These are phyloP conservation scores for Parapsyche elsis DNA, from an alignment of 1,140 invertebrate genomes.

Conservation along the genomic window DNA sequence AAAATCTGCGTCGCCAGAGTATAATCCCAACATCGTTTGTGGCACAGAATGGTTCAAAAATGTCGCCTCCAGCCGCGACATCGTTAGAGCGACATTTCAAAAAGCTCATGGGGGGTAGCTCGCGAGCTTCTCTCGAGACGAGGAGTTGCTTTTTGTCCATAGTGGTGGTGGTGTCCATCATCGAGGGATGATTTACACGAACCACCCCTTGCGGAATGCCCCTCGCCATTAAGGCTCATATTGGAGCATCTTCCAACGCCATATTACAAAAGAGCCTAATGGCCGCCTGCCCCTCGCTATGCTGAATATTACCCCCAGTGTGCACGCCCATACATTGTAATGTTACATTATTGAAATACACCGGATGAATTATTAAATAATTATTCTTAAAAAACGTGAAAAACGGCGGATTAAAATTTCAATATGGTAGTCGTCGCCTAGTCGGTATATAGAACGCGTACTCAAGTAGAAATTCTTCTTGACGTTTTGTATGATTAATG, in stretches of 20 bases:
- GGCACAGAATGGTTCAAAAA: not conserved
- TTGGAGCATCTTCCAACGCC: not conserved
- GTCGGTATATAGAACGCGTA: too few species aligned
- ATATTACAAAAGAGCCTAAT: constrained; percentile 9
- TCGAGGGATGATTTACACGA: constrained; percentile 18
- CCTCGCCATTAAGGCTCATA: not conserved
- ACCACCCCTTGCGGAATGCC: not conserved
- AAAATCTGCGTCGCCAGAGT: not conserved
- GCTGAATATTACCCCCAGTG: not conserved
- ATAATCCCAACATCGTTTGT: constrained; percentile 1
- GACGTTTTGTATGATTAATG: not conserved
- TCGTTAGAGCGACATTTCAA: not conserved
- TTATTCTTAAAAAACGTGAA: too few species aligned
- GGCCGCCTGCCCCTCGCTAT: not conserved
- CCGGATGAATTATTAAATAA: too few species aligned
- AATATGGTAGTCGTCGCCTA: too few species aligned
- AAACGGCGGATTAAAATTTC: too few species aligned
- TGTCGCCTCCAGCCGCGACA: not conserved
- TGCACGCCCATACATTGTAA: not conserved
- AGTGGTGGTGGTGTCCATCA: not conserved
- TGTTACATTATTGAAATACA: too few species aligned
- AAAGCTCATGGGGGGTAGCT: not conserved
- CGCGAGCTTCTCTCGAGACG: not conserved
- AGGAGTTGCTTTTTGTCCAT: not conserved
- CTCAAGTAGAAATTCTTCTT: too few species aligned